Evolutionary conservation across 53 echinoderm and acorn worm species (phyloP).

Genomic region (Holothuria scabra): DNA sequence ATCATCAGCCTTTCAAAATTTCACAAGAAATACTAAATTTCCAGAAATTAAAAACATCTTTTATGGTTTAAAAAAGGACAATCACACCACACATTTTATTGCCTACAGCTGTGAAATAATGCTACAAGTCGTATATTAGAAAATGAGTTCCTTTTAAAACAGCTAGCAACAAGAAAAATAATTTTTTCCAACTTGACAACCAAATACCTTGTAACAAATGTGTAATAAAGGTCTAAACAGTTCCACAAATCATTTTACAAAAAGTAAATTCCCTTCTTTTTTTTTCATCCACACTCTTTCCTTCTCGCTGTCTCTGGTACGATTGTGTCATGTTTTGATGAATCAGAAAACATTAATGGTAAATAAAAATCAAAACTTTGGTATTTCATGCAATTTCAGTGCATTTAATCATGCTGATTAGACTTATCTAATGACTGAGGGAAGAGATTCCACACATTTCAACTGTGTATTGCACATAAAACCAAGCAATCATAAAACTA

Average conservation of each 20-base stretch:
- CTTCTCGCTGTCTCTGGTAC: background rate
- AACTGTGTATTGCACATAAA: constrained; percentile 52
- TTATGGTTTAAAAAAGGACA: constrained; percentile 29
- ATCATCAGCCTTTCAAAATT: constrained; percentile 41
- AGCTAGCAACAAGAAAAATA: no score
- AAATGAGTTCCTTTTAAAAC: no score
- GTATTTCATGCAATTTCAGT: constrained; percentile 52
- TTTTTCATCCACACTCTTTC: no score
- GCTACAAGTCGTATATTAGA: constrained; percentile 27
- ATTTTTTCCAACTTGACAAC: constrained; percentile 4
- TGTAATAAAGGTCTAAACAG: background rate
- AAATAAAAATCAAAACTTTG: constrained; percentile 44
- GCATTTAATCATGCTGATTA: constrained; percentile 42
- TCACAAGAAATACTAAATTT: constrained; percentile 39
- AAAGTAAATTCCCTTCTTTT: no score
- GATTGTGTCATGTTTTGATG: background rate
- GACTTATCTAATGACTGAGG: constrained; percentile 17
- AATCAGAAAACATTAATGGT: constrained; percentile 19
- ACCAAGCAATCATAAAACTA: constrained; percentile 45
- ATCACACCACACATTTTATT: constrained; percentile 39
- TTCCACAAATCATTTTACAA: background rate
- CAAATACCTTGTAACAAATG: constrained; percentile 11
- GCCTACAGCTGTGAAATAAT: constrained; percentile 44
- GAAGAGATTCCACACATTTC: constrained; percentile 48
- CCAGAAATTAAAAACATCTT: background rate